Percentiles rank a stretch among this genome's conserved stretches.
These are phyloP conservation scores for Scomber scombrus DNA, from an alignment of 2,113 vertebrate species.

Conservation along the genomic window DNA sequence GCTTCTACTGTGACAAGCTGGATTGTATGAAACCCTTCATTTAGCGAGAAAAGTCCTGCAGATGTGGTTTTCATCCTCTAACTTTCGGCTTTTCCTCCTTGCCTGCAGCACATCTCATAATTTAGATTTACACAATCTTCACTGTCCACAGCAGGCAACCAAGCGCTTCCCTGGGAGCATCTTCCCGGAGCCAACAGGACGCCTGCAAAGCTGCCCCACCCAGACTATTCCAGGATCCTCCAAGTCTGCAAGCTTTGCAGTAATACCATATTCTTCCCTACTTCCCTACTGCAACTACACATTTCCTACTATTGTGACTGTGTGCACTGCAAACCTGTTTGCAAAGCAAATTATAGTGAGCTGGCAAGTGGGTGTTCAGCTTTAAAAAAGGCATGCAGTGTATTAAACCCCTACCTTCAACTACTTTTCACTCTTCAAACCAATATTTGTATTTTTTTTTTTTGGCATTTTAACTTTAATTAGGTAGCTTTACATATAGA, in stretches of 20 bases:
- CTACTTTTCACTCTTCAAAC: background rate
- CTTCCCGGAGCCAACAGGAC: constrained; percentile 60
- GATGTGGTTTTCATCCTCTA: constrained; percentile 48
- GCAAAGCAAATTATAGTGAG: background rate
- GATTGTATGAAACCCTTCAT: constrained; percentile 38
- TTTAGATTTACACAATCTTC: constrained; percentile 42
- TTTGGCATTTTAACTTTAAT: background rate
- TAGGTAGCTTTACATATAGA: background rate
- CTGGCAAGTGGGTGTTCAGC: background rate
- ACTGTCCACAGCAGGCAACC: constrained; percentile 29
- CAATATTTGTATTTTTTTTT: background rate
- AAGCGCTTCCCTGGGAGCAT: constrained; percentile 51
- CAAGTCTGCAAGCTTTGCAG: constrained; percentile 22
- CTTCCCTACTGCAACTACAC: background rate
- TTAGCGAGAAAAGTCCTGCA: constrained; percentile 46
- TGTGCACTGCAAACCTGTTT: background rate
- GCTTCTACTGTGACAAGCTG: constrained; percentile 41
- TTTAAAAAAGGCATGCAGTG: background rate
- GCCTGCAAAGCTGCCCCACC: constrained; percentile 62
- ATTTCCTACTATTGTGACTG: constrained; percentile 8
- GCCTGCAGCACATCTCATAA: constrained; percentile 47
- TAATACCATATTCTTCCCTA: constrained; percentile 21
- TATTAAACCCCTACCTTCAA: background rate
- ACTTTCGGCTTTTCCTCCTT: constrained; percentile 22
- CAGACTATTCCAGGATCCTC: constrained; percentile 63